Percentiles rank a stretch among this genome's conserved stretches.
Conservation (phyloP, 2,888 invertebrate species). For the Phengaris arion region DNA sequence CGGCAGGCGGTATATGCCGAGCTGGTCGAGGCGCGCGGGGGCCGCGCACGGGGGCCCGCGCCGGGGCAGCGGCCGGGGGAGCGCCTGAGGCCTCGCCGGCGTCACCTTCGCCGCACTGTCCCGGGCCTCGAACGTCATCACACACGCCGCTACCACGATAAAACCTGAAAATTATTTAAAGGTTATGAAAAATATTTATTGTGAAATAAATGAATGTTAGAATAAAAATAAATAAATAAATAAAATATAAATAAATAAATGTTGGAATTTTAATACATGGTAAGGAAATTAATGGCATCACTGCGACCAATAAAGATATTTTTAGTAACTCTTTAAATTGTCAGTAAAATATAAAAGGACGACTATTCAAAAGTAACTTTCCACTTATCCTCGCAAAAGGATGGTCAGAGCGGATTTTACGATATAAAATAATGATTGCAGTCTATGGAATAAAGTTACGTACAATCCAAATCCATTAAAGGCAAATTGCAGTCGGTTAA, state of each 20-base stretch:
- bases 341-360: neutral
- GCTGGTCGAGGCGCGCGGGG: conserved; percentile 81
- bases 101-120: conserved; percentile 94
- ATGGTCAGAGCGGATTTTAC: neutral
- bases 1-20: conserved; percentile 83
- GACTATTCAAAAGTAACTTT: neutral
- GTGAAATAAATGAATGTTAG: too few relatives aligned
- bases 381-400: neutral
- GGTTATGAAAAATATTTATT: neutral
- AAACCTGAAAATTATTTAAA: conserved; percentile 81
- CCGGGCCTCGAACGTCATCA: conserved; percentile 98
- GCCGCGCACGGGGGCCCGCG: conserved; percentile 69
- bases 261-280: too few relatives aligned
- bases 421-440: conserved; percentile 12
- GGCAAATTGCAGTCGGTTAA: conserved; percentile 12
- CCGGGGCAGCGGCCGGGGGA: conserved; percentile 75
- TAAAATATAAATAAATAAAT: too few relatives aligned
- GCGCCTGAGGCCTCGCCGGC: conserved; percentile 82
- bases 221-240: too few relatives aligned
- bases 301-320: too few relatives aligned
- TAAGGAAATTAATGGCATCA: too few relatives aligned
- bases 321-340: too few relatives aligned
- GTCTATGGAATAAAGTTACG: conserved; percentile 9
- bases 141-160: conserved; percentile 97
- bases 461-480: conserved; percentile 14